phyloP scores from a whole-genome alignment of 2,888 invertebrate genomes.

The Caenorhabditis sulstoni region DNA sequence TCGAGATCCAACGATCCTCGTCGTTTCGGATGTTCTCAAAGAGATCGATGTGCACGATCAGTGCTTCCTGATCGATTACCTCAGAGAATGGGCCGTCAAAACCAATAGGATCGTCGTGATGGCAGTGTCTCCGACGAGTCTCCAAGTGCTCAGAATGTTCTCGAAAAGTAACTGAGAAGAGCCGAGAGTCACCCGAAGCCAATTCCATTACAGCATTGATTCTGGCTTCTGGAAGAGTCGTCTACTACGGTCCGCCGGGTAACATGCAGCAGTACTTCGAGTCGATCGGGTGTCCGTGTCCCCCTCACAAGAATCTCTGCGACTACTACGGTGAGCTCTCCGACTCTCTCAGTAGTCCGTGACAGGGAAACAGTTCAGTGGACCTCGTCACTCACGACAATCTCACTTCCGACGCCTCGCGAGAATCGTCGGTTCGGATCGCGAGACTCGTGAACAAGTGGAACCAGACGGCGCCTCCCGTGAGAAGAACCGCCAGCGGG shows the following conservation, averaged over 20 bases:
- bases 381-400: constrained; percentile 94
- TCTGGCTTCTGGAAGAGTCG: constrained; percentile 91
- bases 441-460: constrained; percentile 90
- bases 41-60: constrained; percentile 96
- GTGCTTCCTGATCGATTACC: constrained; percentile 93
- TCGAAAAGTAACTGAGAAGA: constrained; percentile 84
- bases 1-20: constrained; percentile 87
- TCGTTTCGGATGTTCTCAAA: constrained; percentile 91
- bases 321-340: constrained; percentile 87
- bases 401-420: constrained; percentile 92
- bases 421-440: constrained; percentile 94
- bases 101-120: constrained; percentile 89
- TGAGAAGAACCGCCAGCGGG: constrained; percentile 35
- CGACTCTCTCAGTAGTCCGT: background rate
- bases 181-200: too few species aligned
- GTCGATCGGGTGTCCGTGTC: constrained; percentile 93
- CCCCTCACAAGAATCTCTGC: constrained; percentile 95
- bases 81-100: constrained; percentile 89
- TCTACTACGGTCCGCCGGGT: constrained; percentile 91
- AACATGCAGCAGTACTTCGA: constrained; percentile 91
- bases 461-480: constrained; percentile 41
- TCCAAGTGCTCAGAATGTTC: constrained; percentile 95
- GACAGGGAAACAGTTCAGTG: constrained; percentile 85
- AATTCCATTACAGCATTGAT: constrained; percentile 84
- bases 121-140: constrained; percentile 94